Conservation (phyloP, 2,888 invertebrate genomes). For the Cabera pusaria region DNA sequence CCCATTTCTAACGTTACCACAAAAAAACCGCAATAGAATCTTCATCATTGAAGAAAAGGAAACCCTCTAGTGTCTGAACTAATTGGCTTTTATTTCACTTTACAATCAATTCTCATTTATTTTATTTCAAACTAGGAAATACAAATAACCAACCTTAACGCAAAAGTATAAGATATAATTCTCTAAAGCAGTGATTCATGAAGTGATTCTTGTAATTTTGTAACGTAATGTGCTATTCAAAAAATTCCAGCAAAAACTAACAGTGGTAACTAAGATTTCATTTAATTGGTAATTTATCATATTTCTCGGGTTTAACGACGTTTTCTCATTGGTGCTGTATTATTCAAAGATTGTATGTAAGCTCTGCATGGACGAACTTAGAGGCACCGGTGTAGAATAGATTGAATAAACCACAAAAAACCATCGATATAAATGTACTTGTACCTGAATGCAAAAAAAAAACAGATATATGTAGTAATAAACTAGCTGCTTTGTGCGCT, state of each 20-base stretch:
- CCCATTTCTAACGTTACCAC: not conserved
- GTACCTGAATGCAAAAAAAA: too few species aligned
- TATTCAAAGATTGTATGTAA: too few species aligned
- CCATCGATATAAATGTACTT: too few species aligned
- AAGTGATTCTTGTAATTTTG: too few species aligned
- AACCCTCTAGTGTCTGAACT: constrained; percentile 57
- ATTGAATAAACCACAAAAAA: too few species aligned
- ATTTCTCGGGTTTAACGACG: constrained; percentile 64
- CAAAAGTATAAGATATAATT: constrained; percentile 29
- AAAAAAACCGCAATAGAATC: constrained; percentile 43
- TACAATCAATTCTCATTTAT: too few species aligned
- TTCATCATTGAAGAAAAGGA: constrained; percentile 56
- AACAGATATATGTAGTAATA: too few species aligned
- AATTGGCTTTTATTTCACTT: constrained; percentile 56
- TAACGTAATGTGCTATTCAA: constrained; percentile 42
- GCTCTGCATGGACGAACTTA: too few species aligned
- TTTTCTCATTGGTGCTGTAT: constrained; percentile 54
- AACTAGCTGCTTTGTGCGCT: too few species aligned
- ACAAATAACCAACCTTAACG: constrained; percentile 3
- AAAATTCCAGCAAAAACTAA: constrained; percentile 56
- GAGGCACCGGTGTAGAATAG: too few species aligned
- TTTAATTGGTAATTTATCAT: constrained; percentile 59
- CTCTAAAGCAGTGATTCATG: too few species aligned
- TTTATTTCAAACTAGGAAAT: constrained; percentile 1
- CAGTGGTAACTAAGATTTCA: constrained; percentile 39